Evolutionary conservation across 2,888 invertebrate genomes (phyloP), one percentile per base, ranked within the genome.

Genomic region (Tenthredo mesomela): DNA sequence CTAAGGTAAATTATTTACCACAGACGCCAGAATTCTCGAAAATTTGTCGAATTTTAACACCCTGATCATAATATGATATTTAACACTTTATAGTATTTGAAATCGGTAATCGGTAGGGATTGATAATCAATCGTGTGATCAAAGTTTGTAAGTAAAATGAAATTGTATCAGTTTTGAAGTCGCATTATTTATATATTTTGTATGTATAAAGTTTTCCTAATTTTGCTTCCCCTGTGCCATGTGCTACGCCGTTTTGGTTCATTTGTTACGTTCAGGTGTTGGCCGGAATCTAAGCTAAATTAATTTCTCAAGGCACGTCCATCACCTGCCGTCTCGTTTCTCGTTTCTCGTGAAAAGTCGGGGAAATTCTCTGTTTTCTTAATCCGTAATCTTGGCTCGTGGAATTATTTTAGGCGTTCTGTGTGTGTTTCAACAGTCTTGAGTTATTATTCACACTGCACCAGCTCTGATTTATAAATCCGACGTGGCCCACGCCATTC

Each of bases 271-370:
- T n/a, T n/a, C 43, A 73, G 73, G 75, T 75, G 47, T 75, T 29
- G 47, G 29, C n/a, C 18, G 21, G 73, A 43, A 61, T 80, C 80
- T 25, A 37, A 10, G 58, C 61, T n/a, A 58, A 80, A 80, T 80
- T 80, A 80, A 80, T 80, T 80, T 80, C 80, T 80, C 80, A 61
- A 37, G 61, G 61, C 80, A 80, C 80, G 80, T 80, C 61, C 80
- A 40, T 80, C 80, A 80, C 80, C 25, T 58, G 73, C 77, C 37
- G n/a, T n/a, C n/a, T n/a, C n/a, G n/a, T n/a, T n/a, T 77, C 37
- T 77, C 50, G n/a, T 50, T 77, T 54, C 54, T 73, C 37, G 12
- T 7, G 6, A 33, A 33, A 33, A 54, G 54, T 50, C 50, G 50
- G 9, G 1, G 12, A 50, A 29, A 29, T 47, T 77, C n/a, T 21